A percentile compares a stretch with the other conserved stretches of the same genome.
Evolutionary conservation across 2,113 vertebrate genomes (phyloP).

Genomic region (Cairina moschata): DNA sequence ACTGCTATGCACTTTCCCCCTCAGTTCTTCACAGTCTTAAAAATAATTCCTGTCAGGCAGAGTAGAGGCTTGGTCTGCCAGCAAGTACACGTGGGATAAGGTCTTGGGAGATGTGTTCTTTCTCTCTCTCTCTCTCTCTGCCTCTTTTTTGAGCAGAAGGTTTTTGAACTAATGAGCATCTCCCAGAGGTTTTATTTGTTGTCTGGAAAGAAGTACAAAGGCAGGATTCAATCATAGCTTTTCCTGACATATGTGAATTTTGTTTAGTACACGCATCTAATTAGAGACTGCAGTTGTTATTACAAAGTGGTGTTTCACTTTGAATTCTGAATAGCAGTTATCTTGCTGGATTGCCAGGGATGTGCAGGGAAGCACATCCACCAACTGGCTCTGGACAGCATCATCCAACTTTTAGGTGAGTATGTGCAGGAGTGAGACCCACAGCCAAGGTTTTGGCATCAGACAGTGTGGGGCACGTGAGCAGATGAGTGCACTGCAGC

Average conservation of each 20-base stretch:
- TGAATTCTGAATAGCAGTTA: background rate
- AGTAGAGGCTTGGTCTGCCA: background rate
- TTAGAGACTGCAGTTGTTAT: background rate
- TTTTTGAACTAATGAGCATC: background rate
- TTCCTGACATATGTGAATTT: background rate
- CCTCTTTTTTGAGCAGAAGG: background rate
- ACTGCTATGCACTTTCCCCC: background rate
- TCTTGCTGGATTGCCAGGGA: background rate
- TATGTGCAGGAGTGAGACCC: background rate
- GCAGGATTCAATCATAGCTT: background rate
- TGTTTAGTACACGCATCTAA: background rate
- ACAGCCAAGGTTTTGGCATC: background rate
- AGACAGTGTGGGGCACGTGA: rapidly evolving
- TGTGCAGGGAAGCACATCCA: background rate
- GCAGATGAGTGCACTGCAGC: background rate
- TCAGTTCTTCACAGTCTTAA: background rate
- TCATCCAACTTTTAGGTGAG: background rate
- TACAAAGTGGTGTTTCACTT: background rate
- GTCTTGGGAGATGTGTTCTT: background rate
- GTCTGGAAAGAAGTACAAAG: background rate
- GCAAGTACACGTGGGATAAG: background rate
- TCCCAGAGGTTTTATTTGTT: conserved; percentile 8
- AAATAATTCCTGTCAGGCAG: background rate
- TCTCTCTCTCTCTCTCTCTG: background rate
- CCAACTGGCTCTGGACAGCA: background rate